Evolutionary conservation across 2,797 vertebrate genomes (phyloP), one percentile per base, ranked within the genome.

Genomic region (Cichlasoma orientale): DNA sequence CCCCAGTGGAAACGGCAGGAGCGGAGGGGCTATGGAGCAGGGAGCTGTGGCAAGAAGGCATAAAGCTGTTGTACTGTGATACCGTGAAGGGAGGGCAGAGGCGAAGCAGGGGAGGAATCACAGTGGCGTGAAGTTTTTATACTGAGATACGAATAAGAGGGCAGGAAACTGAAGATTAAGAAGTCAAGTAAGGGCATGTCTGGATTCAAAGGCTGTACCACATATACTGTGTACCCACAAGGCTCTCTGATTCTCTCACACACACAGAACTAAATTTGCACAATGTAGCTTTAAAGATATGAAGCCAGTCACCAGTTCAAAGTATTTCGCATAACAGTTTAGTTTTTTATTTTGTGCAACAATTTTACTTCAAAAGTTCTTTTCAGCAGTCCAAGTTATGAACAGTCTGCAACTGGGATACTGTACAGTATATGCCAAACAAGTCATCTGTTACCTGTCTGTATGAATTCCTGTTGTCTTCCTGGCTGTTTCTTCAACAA

Each of bases 161-260:
- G 92, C 92, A 94, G 94, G 94, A 96, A 95, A 89, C 84, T 11
- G 50, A 91, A 95, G 94, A 95, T 96, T 94, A 95, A 93, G 90
- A 91, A 94, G 94, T 94, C 92, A 93, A 93, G 90, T 92, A 92
- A 94, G 91, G 92, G 92, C 92, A 94, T 84, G 91, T 91, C 86
- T 91, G 82, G 72, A 79, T 84, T 88, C 83, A 82, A 75, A 76
- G 78, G 53, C 86, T 86, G 72, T 82, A 82, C 86, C 77, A 70
- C 21, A 23, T 80, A 84, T 75, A 55, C 81, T 82, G 31, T 76
- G 72, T 66, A 82, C 76, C 75, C 72, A 75, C 36, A 38, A 58
- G 69, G 54, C 73, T 81, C 72, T 87, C 71, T 79, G 66, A 86
- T 61, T 78, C 56, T 8, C 56, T 56, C 38, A 79, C 55, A 79